Conservation (phyloP, 1,140 invertebrate genomes). For the Harpegnathos saltator region DNA sequence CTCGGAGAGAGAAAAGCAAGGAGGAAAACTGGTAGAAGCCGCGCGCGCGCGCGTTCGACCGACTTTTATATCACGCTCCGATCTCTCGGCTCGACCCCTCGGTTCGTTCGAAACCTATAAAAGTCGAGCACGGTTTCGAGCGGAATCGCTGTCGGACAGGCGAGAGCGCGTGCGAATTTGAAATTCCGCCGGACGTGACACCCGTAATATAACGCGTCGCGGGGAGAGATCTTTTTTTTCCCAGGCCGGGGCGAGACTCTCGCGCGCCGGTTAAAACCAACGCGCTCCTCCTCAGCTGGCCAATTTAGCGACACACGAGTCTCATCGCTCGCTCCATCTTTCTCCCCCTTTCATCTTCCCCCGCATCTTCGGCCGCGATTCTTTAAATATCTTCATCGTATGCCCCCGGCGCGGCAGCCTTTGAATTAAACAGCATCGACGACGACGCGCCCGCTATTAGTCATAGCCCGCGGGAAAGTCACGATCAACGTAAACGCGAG, state of each 20-base stretch:
- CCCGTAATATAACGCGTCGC: constrained; percentile 2
- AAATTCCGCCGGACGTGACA: constrained; percentile 41
- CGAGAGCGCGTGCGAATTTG: constrained; percentile 6
- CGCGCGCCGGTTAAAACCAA: too few relatives aligned
- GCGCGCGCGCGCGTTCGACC: constrained; percentile 59
- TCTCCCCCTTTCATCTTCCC: neutral
- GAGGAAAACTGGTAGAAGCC: constrained; percentile 27
- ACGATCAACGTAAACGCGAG: constrained; percentile 47
- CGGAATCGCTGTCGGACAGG: constrained; percentile 19
- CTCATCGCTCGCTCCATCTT: too few relatives aligned
- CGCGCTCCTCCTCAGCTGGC: too few relatives aligned
- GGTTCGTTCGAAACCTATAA: constrained; percentile 60
- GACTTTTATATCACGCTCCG: constrained; percentile 68
- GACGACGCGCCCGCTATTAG: constrained; percentile 45
- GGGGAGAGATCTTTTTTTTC: neutral
- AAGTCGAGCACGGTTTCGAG: constrained; percentile 42
- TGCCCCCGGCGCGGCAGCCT: neutral
- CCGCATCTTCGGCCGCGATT: neutral
- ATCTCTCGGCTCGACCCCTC: constrained; percentile 63
- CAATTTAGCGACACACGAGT: too few relatives aligned
- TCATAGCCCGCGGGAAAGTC: constrained; percentile 42
- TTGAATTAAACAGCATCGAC: constrained; percentile 41
- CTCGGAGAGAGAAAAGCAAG: constrained; percentile 21
- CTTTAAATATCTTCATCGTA: constrained; percentile 21
- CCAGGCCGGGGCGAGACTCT: too few relatives aligned